phyloP scores from a whole-genome alignment of 2,888 invertebrate species.

The Spodoptera picta region DNA sequence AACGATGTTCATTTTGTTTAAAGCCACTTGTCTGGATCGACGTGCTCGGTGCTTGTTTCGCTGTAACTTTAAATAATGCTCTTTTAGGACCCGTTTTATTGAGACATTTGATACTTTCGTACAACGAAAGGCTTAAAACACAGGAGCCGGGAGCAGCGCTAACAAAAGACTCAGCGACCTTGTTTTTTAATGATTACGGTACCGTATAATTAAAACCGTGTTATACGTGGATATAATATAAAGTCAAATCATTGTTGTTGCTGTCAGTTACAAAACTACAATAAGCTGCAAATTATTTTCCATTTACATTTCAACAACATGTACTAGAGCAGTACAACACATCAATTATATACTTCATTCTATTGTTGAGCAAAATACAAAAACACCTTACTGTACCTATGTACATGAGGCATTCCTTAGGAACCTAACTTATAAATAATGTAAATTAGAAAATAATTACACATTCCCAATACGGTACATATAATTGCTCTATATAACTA shows the following conservation, averaged over 20 bases:
- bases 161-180: slow-evolving; percentile 43
- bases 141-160: slow-evolving; percentile 43
- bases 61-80: slow-evolving; percentile 66
- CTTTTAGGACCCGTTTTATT: slow-evolving; percentile 54
- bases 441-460: too few relatives aligned
- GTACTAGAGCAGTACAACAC: too few relatives aligned
- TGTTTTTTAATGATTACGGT: slow-evolving; percentile 49
- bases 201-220: slow-evolving; percentile 40
- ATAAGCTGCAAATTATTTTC: too few relatives aligned
- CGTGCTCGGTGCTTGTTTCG: slow-evolving; percentile 60
- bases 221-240: slow-evolving; percentile 16
- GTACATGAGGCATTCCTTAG: too few relatives aligned
- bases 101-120: slow-evolving; percentile 61
- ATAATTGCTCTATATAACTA: not conserved
- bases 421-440: too few relatives aligned
- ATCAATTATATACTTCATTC: too few relatives aligned
- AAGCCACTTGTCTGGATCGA: slow-evolving; percentile 64
- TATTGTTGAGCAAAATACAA: slow-evolving; percentile 1
- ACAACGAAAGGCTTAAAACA: slow-evolving; percentile 58
- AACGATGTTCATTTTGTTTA: slow-evolving; percentile 71
- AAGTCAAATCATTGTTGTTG: slow-evolving; percentile 5
- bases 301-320: too few relatives aligned
- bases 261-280: not conserved
- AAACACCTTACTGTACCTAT: not conserved
- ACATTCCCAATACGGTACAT: not conserved